Evolutionary conservation across 2,113 vertebrate species (phyloP).

Genomic region (Panthera uncia): DNA sequence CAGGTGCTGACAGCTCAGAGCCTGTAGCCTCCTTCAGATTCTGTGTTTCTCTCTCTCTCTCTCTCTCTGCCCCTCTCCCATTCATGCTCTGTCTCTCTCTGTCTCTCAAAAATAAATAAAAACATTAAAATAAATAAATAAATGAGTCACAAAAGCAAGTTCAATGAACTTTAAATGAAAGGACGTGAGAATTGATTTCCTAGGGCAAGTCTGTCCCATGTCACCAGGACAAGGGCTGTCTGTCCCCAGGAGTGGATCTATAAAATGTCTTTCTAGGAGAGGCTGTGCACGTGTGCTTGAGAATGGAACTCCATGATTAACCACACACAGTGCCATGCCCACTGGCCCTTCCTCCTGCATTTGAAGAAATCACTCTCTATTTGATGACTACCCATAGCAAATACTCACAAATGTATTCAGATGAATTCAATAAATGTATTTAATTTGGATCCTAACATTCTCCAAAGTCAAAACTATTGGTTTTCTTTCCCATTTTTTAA

Average conservation of each 20-base stretch:
- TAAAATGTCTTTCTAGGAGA: neutral
- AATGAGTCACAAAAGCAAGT: neutral
- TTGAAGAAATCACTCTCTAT: neutral
- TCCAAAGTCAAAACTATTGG: slow-evolving; percentile 10
- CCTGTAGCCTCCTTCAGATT: too few relatives aligned
- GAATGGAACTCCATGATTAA: neutral
- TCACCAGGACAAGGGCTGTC: neutral
- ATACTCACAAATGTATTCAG: slow-evolving; percentile 5
- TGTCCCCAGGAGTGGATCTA: neutral
- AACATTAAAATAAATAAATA: neutral
- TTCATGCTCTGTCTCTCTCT: too few relatives aligned
- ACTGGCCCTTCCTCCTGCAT: neutral
- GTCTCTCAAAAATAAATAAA: too few relatives aligned
- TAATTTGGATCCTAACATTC: neutral
- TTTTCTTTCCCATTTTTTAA: slow-evolving; percentile 22
- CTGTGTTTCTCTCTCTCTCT: too few relatives aligned
- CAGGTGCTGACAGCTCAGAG: too few relatives aligned
- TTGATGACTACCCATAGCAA: neutral
- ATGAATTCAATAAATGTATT: neutral
- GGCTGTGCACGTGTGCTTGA: neutral
- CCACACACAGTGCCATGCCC: neutral
- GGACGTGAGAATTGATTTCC: neutral
- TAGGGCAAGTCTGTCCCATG: neutral
- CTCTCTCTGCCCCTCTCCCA: too few relatives aligned
- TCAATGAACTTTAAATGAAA: neutral